A percentile compares a stretch with the other conserved stretches of the same genome.
Conservation (phyloP, 1,140 invertebrate genomes). For the Telenomus remus region DNA sequence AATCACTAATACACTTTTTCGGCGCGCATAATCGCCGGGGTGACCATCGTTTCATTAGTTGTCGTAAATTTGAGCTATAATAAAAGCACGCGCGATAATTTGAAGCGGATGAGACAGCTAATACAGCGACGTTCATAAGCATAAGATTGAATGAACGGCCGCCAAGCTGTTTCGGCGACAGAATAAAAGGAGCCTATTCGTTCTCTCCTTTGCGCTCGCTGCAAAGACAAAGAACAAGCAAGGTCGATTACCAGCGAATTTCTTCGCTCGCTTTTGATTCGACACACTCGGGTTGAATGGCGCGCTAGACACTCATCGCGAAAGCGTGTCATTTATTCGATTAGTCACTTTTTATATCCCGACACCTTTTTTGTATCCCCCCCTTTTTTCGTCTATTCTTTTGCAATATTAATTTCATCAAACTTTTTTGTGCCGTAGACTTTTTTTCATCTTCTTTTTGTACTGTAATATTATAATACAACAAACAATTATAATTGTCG, state of each 20-base stretch:
- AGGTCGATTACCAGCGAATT: slow-evolving; percentile 50
- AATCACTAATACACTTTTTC: slow-evolving; percentile 51
- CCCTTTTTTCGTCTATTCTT: slow-evolving; percentile 27
- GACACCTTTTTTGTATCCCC: neutral
- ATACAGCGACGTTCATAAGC: slow-evolving; percentile 26
- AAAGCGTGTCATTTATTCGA: slow-evolving; percentile 61
- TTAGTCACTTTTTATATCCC: slow-evolving; percentile 56
- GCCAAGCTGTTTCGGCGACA: slow-evolving; percentile 37
- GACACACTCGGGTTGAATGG: slow-evolving; percentile 53
- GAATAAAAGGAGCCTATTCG: slow-evolving; percentile 39
- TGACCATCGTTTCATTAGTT: slow-evolving; percentile 44
- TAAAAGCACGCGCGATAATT: slow-evolving; percentile 54
- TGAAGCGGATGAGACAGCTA: slow-evolving; percentile 42
- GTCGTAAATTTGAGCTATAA: slow-evolving; percentile 48
- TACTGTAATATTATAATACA: too few species aligned
- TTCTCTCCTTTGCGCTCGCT: slow-evolving; percentile 28
- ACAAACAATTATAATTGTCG: too few species aligned
- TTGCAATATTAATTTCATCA: slow-evolving; percentile 1
- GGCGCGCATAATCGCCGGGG: slow-evolving; percentile 21
- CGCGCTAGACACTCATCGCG: slow-evolving; percentile 53
- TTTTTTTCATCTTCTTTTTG: too few species aligned
- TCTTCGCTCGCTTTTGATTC: slow-evolving; percentile 46
- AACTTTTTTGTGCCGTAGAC: too few species aligned
- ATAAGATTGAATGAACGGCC: slow-evolving; percentile 31
- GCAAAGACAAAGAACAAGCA: slow-evolving; percentile 53